Percentiles rank a stretch among this genome's conserved stretches.
Conservation (phyloP, 2,113 vertebrate genomes). For the Oenanthe melanoleuca region DNA sequence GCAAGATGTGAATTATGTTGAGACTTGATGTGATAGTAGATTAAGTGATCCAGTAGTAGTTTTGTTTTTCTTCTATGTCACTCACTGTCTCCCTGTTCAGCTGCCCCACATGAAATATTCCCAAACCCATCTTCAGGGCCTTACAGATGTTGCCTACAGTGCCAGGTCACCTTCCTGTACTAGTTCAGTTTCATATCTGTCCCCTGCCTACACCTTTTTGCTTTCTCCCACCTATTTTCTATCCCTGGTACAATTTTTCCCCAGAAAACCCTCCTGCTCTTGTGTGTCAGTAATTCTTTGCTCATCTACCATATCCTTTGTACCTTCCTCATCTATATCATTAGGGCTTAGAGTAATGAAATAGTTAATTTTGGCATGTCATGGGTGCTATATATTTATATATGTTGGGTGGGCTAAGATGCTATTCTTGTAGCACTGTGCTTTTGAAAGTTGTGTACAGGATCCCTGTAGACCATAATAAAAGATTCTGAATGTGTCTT, state of each 20-base stretch:
- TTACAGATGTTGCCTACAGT: not conserved
- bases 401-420: not conserved
- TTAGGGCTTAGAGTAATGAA: not conserved
- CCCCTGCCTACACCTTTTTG: not conserved
- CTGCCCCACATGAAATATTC: not conserved
- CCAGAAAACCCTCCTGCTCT: not conserved
- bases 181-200: not conserved
- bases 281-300: not conserved
- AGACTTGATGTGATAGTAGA: not conserved
- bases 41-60: not conserved
- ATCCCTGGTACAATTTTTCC: not conserved
- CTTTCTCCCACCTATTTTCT: not conserved
- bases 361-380: not conserved
- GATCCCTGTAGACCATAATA: not conserved
- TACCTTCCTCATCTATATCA: not conserved
- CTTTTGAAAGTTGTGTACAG: not conserved
- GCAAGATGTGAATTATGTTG: not conserved
- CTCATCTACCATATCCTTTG: not conserved
- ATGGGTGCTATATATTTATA: not conserved
- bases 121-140: not conserved
- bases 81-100: not conserved
- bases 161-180: not conserved
- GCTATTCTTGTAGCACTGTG: not conserved
- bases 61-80: not conserved
- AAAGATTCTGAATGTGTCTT: not conserved